phyloP scores from a whole-genome alignment of 1,140 invertebrate species.

The Penaeus japonicus region DNA sequence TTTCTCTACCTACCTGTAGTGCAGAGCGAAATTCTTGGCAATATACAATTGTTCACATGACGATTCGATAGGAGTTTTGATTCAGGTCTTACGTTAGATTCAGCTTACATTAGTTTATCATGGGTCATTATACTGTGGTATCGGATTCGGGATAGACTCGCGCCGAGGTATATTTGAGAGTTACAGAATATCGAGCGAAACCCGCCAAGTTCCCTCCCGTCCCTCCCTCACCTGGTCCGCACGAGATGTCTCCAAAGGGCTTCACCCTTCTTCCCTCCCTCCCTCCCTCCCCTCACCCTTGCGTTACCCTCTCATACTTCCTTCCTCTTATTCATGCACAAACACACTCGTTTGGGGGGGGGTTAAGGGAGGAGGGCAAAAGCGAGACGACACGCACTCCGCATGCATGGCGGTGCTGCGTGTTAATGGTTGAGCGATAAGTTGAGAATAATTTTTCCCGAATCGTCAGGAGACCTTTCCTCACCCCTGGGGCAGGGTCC shows the following conservation, averaged over 20 bases:
- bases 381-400: no score
- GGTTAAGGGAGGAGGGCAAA: no score
- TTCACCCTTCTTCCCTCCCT: neutral
- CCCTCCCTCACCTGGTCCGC: neutral
- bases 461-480: no score
- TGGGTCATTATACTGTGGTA: no score
- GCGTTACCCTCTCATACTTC: neutral
- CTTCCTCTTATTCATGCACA: neutral
- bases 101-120: neutral
- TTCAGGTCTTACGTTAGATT: neutral
- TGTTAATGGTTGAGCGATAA: no score
- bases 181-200: slow-evolving; percentile 17
- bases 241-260: neutral
- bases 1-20: neutral
- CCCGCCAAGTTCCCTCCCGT: neutral
- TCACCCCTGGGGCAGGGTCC: no score
- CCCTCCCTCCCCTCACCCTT: neutral
- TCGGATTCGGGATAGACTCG: no score
- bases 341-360: no score
- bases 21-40: neutral
- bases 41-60: neutral
- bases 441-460: no score
- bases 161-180: neutral
- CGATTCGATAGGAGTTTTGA: no score
- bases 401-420: no score